Evolutionary conservation across 2,888 invertebrate species (phyloP).

Genomic region (Podabrus alpinus): DNA sequence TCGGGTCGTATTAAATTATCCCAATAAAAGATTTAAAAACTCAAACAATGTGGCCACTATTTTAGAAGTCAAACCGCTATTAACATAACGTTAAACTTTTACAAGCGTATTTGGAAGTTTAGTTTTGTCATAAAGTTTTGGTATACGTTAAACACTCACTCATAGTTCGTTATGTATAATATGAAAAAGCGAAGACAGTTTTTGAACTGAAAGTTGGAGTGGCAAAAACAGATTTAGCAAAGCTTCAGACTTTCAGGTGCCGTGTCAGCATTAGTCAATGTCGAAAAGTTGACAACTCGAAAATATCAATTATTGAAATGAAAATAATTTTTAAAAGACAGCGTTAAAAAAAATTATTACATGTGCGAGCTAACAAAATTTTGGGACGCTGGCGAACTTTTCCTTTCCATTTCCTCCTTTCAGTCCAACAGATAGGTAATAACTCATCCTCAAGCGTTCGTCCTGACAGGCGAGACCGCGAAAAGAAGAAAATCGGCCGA

Average conservation of each 20-base stretch:
- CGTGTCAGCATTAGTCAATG: conserved; percentile 18
- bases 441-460: conserved; percentile 51
- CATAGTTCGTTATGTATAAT: conserved; percentile 14
- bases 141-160: conserved; percentile 12
- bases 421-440: conserved; percentile 54
- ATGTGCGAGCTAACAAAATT: conserved; percentile 40
- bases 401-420: conserved; percentile 52
- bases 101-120: conserved; percentile 17
- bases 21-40: neutral
- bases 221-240: conserved; percentile 22
- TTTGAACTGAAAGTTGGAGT: conserved; percentile 11
- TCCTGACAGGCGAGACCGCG: conserved; percentile 47
- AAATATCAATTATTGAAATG: conserved; percentile 19
- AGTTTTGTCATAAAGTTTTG: conserved; percentile 16
- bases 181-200: conserved; percentile 16
- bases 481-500: conserved; percentile 59
- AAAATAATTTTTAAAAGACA: neutral
- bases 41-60: neutral
- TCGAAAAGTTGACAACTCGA: conserved; percentile 8
- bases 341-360: conserved; percentile 35
- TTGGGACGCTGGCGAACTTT: conserved; percentile 47
- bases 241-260: conserved; percentile 25
- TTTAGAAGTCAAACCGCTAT: conserved; percentile 7
- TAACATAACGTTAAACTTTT: conserved; percentile 28
- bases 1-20: conserved; percentile 29